phyloP scores from a whole-genome alignment of 2,888 invertebrate species.

The Drosophila mettleri region DNA sequence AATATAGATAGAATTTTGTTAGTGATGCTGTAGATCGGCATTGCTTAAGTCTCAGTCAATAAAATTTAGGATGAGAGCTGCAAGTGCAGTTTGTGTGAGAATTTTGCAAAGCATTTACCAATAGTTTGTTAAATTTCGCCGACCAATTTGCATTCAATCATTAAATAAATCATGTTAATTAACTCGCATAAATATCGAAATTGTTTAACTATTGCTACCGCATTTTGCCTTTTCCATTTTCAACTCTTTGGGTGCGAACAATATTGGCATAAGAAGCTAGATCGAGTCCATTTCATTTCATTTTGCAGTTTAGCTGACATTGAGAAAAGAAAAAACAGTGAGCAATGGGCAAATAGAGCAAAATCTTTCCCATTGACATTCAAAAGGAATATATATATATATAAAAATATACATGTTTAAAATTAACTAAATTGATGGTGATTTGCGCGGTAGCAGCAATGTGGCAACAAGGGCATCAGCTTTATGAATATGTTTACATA shows the following conservation, averaged over 20 bases:
- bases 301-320: constrained; percentile 53
- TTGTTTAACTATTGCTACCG: constrained; percentile 18
- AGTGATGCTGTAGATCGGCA: background rate
- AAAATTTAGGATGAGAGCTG: background rate
- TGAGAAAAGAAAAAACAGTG: constrained; percentile 16
- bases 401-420: constrained; percentile 13
- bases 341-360: constrained; percentile 1
- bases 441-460: constrained; percentile 9
- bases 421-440: constrained; percentile 39
- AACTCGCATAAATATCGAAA: constrained; percentile 35
- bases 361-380: constrained; percentile 59
- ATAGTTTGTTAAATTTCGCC: constrained; percentile 30
- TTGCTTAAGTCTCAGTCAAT: background rate
- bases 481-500: constrained; percentile 21
- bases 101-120: background rate
- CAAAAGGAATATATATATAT: constrained; percentile 24
- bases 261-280: constrained; percentile 31
- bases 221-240: background rate
- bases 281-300: constrained; percentile 48
- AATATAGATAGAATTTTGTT: constrained; percentile 5
- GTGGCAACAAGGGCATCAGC: constrained; percentile 9
- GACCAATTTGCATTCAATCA: constrained; percentile 28
- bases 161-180: constrained; percentile 49
- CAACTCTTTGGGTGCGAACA: constrained; percentile 38
- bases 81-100: constrained; percentile 1